Evolutionary conservation across 1,140 invertebrate species (phyloP).

Genomic region (Drosophila obscura): DNA sequence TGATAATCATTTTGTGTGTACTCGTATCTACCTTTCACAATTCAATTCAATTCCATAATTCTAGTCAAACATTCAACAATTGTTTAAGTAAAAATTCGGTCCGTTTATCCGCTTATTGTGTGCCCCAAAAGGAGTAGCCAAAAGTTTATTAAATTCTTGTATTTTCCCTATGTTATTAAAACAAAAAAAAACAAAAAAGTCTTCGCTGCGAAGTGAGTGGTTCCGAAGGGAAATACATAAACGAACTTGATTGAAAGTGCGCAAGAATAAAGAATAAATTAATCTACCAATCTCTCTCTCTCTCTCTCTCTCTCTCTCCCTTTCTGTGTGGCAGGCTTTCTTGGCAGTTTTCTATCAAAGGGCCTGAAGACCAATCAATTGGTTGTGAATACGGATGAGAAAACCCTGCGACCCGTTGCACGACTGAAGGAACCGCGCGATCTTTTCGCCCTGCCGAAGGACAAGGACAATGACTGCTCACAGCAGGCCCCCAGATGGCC

Average conservation of each 20-base stretch:
- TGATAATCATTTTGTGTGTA: neutral
- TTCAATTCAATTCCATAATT: too few species aligned
- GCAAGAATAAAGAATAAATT: neutral
- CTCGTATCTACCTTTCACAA: conserved; percentile 9
- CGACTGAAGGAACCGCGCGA: conserved; percentile 88
- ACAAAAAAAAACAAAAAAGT: too few species aligned
- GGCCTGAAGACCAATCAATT: conserved; percentile 87
- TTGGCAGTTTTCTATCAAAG: conserved; percentile 82
- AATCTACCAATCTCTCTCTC: conserved; percentile 3
- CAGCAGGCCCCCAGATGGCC: conserved; percentile 93
- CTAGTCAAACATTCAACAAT: too few species aligned
- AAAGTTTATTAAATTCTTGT: too few species aligned
- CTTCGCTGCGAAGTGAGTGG: too few species aligned
- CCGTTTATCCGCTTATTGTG: too few species aligned
- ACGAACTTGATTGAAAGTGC: too few species aligned
- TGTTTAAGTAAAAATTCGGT: too few species aligned
- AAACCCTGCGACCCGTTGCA: conserved; percentile 86
- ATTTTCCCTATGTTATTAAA: too few species aligned
- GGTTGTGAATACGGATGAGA: conserved; percentile 88
- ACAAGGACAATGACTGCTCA: conserved; percentile 87
- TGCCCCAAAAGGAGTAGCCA: too few species aligned
- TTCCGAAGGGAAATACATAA: too few species aligned
- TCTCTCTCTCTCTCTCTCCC: conserved; percentile 8
- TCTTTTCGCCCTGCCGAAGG: conserved; percentile 88
- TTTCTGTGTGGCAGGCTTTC: conserved; percentile 63